Evolutionary conservation across 2,888 invertebrate species (phyloP).

Genomic region (Myopa testacea): DNA sequence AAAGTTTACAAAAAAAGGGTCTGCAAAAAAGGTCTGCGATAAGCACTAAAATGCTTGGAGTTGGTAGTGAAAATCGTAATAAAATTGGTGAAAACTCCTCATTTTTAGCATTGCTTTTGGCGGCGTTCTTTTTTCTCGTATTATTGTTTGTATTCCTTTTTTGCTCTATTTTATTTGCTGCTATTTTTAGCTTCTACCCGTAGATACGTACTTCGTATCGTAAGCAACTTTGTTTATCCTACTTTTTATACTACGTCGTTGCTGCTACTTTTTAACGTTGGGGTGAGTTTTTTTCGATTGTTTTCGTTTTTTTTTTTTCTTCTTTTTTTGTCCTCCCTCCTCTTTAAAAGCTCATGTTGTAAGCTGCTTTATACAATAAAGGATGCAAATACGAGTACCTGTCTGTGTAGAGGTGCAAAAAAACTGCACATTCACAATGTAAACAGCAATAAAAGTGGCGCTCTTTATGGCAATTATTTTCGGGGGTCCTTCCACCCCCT

Average conservation of each 20-base stretch:
- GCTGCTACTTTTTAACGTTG: not conserved
- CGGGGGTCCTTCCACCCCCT: too few species aligned
- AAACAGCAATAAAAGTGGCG: not conserved
- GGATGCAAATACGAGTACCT: not conserved
- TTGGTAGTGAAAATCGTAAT: not conserved
- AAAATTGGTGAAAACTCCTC: conserved; percentile 15
- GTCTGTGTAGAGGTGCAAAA: not conserved
- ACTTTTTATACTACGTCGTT: too few species aligned
- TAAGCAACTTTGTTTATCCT: not conserved
- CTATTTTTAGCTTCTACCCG: not conserved
- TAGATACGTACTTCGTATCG: not conserved
- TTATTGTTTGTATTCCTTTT: not conserved
- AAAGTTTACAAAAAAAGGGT: not conserved
- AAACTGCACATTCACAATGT: too few species aligned
- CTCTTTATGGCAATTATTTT: not conserved
- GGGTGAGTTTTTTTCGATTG: not conserved
- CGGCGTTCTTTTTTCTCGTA: not conserved
- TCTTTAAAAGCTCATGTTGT: conserved; percentile 9
- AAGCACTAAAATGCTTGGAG: conserved; percentile 16
- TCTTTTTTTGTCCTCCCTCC: not conserved
- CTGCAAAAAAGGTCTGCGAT: not conserved
- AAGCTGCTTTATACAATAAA: not conserved
- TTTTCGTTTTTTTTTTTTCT: not conserved
- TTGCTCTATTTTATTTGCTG: not conserved
- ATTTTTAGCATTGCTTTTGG: conserved; percentile 17